phyloP scores from a whole-genome alignment of 2,113 vertebrate genomes.

The Carlito syrichta region DNA sequence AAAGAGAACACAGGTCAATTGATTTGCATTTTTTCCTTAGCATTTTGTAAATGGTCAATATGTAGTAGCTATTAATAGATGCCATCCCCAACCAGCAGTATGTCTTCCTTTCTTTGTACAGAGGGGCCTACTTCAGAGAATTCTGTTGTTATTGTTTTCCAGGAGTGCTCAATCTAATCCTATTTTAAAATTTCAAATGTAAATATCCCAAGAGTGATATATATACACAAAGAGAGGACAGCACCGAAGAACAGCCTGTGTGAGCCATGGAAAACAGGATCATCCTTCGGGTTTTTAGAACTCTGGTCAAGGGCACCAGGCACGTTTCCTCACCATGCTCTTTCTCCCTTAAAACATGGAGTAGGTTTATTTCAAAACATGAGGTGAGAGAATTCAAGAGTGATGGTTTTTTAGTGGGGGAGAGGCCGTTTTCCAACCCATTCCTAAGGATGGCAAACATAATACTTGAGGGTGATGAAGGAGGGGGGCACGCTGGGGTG shows the following conservation, averaged over 20 bases:
- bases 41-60: not conserved
- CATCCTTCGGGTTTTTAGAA: not conserved
- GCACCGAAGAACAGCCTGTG: not conserved
- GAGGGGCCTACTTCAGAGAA: not conserved
- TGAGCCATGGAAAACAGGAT: not conserved
- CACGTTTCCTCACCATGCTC: not conserved
- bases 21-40: not conserved
- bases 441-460: conserved; percentile 37
- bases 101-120: not conserved
- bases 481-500: not conserved
- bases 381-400: not conserved
- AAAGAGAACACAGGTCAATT: not conserved
- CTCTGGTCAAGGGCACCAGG: not conserved
- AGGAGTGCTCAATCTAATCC: not conserved
- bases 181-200: not conserved
- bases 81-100: not conserved
- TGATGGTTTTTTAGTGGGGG: not conserved
- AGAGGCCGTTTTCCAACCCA: not conserved
- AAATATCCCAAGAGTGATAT: not conserved
- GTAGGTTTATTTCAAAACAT: conserved; percentile 21
- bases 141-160: not conserved
- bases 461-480: conserved; percentile 21
- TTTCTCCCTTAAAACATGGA: not conserved
- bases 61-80: not conserved
- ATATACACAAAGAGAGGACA: not conserved